These are phyloP conservation scores for Chrysolina haemoptera DNA, from an alignment of 2,888 invertebrate species.

Conservation along the genomic window DNA sequence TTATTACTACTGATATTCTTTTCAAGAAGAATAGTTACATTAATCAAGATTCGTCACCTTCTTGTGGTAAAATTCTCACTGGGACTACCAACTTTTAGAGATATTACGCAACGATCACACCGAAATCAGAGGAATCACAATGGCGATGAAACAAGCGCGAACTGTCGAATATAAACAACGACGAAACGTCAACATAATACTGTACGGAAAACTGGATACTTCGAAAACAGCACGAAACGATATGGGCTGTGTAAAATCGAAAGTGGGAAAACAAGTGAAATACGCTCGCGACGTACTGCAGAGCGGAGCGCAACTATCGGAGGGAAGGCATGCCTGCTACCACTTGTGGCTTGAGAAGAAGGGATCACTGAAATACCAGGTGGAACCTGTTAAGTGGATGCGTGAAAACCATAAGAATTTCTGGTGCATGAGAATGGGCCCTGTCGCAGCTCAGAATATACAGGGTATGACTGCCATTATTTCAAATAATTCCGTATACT, in stretches of 20 bases:
- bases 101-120: neutral
- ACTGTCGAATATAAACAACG: conserved; percentile 4
- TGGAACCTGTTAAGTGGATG: conserved; percentile 31
- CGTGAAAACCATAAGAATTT: neutral
- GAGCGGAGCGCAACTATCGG: conserved; percentile 57
- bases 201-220: conserved; percentile 33
- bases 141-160: conserved; percentile 1
- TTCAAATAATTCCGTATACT: too few relatives aligned
- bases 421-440: too few relatives aligned
- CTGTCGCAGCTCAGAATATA: too few relatives aligned
- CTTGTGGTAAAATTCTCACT: neutral
- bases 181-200: conserved; percentile 18
- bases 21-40: neutral
- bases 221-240: conserved; percentile 22
- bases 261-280: conserved; percentile 50
- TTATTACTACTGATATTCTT: neutral
- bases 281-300: conserved; percentile 48
- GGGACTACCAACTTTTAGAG: neutral
- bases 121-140: neutral
- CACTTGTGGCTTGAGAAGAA: conserved; percentile 59
- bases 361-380: conserved; percentile 38
- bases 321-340: conserved; percentile 58
- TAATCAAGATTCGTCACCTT: neutral
- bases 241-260: conserved; percentile 44
- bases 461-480: too few relatives aligned